phyloP scores from a whole-genome alignment of 1,140 invertebrate genomes.

The Micrasema longulum region DNA sequence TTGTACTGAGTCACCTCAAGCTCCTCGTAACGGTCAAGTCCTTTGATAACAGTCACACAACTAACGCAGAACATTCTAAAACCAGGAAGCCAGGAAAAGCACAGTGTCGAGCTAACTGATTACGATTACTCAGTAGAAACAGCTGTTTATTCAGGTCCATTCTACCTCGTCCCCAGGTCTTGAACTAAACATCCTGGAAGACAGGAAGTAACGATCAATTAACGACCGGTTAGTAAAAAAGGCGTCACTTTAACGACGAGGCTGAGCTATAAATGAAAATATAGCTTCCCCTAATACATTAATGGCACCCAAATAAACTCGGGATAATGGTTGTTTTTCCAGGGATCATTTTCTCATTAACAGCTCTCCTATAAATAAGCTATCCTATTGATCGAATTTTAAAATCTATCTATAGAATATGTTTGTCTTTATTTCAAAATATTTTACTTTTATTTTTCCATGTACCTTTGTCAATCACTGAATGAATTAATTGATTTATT shows the following conservation, averaged over 20 bases:
- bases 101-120: neutral
- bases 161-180: neutral
- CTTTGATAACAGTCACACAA: too few species aligned
- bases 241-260: slow-evolving; percentile 17
- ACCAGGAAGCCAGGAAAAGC: neutral
- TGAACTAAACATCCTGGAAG: slow-evolving; percentile 24
- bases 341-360: neutral
- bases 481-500: too few species aligned
- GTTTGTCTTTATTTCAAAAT: too few species aligned
- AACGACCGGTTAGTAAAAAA: slow-evolving; percentile 33
- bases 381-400: too few species aligned
- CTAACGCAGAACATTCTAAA: too few species aligned
- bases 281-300: slow-evolving; percentile 4
- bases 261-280: slow-evolving; percentile 31
- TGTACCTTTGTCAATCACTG: too few species aligned
- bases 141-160: slow-evolving; percentile 20
- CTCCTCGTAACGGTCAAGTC: too few species aligned
- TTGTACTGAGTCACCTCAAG: too few species aligned
- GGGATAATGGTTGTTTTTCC: neutral
- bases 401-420: too few species aligned
- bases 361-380: too few species aligned
- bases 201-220: slow-evolving; percentile 34
- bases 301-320: neutral
- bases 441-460: too few species aligned
- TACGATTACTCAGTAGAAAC: slow-evolving; percentile 1